Evolutionary conservation across 2,888 invertebrate genomes (phyloP), one percentile per base, ranked within the genome.

Genomic region (Odontothrips loti): DNA sequence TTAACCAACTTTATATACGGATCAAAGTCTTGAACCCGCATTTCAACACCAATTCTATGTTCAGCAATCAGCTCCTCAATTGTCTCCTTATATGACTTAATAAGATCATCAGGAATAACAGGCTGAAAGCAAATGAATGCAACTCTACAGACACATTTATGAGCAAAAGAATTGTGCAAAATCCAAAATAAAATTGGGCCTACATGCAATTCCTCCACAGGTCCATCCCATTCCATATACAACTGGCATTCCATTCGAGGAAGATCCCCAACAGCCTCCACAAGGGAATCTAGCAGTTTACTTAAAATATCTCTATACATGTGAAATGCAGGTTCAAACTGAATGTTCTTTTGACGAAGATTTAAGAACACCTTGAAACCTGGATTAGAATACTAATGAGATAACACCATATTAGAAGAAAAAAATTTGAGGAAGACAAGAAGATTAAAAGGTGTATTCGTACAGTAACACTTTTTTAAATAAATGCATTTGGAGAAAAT

Each of bases 191-290:
- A 43, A 43, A 43, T 43, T 43, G 34, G 34, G 34, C 34, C 6
- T 43, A 75, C 68, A 75, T 75, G 68, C n/a, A 75, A 27, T 75
- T 75, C 68, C 23, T 11, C 68, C 23, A 86, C 80, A 8, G 83
- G 79, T 75, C 87, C 86, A 82, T 87, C 86, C 86, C 88, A 92
- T 86, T 94, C 94, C 84, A 93, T 90, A 87, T 93, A 95, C 79
- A 95, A 88, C 85, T 93, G 90, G 1, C 92, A 93, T 87, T 98
- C 97, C 78, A 97, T 89, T 81, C 95, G 90, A 1, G 96, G 95
- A 80, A 95, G 89, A 58, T 90, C 90, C 83, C 90, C 89, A 48
- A 95, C 92, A 0, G 94, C 92, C 82, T 92, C 90, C 17, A 94
- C 91, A 84, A 97, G 91, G n/a, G 90, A 90, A 84, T 94, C 94